Conservation (phyloP, 2,113 vertebrate genomes). For the Phainopepla nitens region DNA sequence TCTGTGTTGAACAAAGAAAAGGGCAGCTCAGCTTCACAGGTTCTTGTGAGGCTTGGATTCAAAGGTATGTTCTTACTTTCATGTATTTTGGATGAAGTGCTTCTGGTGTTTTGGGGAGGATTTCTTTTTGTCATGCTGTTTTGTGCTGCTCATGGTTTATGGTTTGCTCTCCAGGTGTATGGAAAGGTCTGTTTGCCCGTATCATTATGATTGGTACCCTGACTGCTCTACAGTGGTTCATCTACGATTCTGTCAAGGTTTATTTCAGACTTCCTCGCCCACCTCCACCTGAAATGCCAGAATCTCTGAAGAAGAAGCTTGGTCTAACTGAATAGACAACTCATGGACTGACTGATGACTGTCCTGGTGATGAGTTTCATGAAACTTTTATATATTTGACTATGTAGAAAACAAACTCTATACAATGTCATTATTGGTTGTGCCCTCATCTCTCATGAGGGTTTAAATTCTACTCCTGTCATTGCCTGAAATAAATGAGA, state of each 20-base stretch:
- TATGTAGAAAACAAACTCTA: constrained; percentile 68
- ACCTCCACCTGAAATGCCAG: constrained; percentile 98
- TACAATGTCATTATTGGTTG: constrained; percentile 68
- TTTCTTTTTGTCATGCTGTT: background rate
- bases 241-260: constrained; percentile 98
- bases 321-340: constrained; percentile 84
- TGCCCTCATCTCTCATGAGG: constrained; percentile 49
- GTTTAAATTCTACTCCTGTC: constrained; percentile 60
- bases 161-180: constrained; percentile 81
- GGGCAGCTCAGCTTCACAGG: constrained; percentile 86
- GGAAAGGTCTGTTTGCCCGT: constrained; percentile 96
- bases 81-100: background rate
- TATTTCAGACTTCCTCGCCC: constrained; percentile 97
- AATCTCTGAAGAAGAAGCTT: constrained; percentile 98
- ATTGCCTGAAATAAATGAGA: constrained; percentile 77
- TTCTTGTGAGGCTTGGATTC: constrained; percentile 88
- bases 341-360: constrained; percentile 72
- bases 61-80: constrained; percentile 70
- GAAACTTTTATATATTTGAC: constrained; percentile 79
- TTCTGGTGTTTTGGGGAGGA: background rate
- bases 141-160: background rate
- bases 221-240: constrained; percentile 99
- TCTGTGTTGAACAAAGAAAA: constrained; percentile 96
- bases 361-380: constrained; percentile 68
- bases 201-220: constrained; percentile 99